These are phyloP conservation scores for Hypothenemus hampei DNA, from an alignment of 1,140 invertebrate genomes.

Conservation along the genomic window DNA sequence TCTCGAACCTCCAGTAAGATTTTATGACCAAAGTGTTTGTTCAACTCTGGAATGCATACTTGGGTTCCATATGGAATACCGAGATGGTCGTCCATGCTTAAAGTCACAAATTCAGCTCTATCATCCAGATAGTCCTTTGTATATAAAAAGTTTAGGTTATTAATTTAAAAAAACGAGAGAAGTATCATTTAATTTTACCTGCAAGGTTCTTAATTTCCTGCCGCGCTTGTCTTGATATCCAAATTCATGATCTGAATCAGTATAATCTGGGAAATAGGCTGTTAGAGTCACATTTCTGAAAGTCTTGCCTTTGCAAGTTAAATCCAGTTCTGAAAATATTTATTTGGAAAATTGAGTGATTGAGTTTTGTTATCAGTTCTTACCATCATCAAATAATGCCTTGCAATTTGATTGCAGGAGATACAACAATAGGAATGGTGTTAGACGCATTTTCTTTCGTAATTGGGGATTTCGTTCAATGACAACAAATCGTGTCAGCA, in stretches of 20 bases:
- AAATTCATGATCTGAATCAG: conserved; percentile 43
- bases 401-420: too few species aligned
- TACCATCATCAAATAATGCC: conserved; percentile 11
- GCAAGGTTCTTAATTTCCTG: conserved; percentile 47
- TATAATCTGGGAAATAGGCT: conserved; percentile 50
- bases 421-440: too few species aligned
- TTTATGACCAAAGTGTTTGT: conserved; percentile 47
- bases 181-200: conserved; percentile 39
- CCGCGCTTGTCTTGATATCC: conserved; percentile 45
- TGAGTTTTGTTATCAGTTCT: too few species aligned
- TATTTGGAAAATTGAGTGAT: too few species aligned
- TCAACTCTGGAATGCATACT: conserved; percentile 50
- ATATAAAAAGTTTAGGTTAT: background rate
- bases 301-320: conserved; percentile 40
- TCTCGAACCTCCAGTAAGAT: conserved; percentile 47
- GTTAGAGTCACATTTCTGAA: conserved; percentile 47
- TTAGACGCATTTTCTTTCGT: too few species aligned
- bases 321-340: conserved; percentile 37
- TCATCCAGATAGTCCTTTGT: conserved; percentile 52
- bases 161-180: background rate
- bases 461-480: too few species aligned
- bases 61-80: conserved; percentile 47
- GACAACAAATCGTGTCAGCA: too few species aligned
- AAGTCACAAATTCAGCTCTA: conserved; percentile 47
- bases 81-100: conserved; percentile 47